phyloP scores from a whole-genome alignment of 1,140 invertebrate genomes.

The Triops longicaudatus region DNA sequence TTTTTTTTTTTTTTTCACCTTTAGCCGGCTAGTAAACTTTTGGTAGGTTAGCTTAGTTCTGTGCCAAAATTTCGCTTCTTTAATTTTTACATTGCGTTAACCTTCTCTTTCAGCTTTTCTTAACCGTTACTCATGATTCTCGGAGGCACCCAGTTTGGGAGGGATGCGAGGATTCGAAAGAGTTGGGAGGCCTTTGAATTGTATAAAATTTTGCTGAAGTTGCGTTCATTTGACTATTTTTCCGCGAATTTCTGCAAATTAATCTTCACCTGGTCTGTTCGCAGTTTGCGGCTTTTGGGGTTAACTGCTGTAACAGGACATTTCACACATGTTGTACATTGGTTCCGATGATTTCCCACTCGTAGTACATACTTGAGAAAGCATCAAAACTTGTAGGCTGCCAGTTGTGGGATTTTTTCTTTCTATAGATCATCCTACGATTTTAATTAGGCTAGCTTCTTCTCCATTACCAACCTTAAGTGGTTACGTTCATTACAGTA shows the following conservation, averaged over 20 bases:
- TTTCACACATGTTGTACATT: not conserved
- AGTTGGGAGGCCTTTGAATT: slow-evolving; percentile 1
- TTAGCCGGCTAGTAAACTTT: not conserved
- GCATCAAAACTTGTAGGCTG: not conserved
- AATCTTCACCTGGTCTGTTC: not conserved
- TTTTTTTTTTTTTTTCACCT: not conserved
- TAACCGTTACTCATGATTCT: not conserved
- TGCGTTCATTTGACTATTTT: not conserved
- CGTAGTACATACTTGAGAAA: not conserved
- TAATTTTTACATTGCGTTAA: not conserved
- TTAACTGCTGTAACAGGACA: not conserved
- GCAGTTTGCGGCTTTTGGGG: not conserved
- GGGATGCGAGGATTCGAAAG: not conserved
- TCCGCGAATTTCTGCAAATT: not conserved
- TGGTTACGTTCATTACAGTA: too few relatives aligned
- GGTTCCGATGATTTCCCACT: not conserved
- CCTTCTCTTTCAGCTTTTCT: not conserved
- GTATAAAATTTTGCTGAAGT: not conserved
- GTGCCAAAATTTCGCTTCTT: not conserved
- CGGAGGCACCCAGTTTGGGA: not conserved
- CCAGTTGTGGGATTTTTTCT: not conserved
- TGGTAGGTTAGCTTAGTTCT: not conserved
- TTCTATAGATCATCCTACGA: not conserved
- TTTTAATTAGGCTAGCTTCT: not conserved
- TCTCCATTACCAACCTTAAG: too few relatives aligned